These are phyloP conservation scores for Enteromius thamalakanensis DNA, from an alignment of 2,797 vertebrate species.

Conservation along the genomic window DNA sequence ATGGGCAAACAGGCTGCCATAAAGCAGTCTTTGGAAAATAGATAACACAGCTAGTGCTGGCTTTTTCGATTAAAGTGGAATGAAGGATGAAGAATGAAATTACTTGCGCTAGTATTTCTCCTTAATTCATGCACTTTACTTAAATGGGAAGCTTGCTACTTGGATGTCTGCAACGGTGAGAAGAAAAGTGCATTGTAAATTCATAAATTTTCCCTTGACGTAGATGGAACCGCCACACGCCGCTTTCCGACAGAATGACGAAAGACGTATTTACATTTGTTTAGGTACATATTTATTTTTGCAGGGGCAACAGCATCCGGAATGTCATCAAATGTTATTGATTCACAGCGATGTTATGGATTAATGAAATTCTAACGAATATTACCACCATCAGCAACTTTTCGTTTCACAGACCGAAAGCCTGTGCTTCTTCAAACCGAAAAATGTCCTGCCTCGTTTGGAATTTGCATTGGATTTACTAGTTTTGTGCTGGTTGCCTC, in stretches of 20 bases:
- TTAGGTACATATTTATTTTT: constrained; percentile 13
- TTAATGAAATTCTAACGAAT: constrained; percentile 19
- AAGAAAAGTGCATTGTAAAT: constrained; percentile 41
- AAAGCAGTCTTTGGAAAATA: constrained; percentile 54
- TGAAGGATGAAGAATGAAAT: constrained; percentile 56
- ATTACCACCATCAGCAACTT: constrained; percentile 18
- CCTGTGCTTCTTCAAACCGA: constrained; percentile 24
- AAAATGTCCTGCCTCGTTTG: constrained; percentile 26
- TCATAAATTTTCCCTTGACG: constrained; percentile 29
- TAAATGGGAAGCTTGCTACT: constrained; percentile 59
- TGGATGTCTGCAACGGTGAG: constrained; percentile 53
- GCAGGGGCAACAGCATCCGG: background rate
- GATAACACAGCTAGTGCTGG: constrained; percentile 41
- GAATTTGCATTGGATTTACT: constrained; percentile 54
- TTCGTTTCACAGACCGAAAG: background rate
- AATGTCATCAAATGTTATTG: constrained; percentile 3
- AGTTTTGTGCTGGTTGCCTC: constrained; percentile 39
- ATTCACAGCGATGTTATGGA: constrained; percentile 12
- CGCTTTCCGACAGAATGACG: background rate
- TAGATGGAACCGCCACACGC: background rate
- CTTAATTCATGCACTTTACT: constrained; percentile 58
- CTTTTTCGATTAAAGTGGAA: constrained; percentile 57
- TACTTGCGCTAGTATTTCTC: constrained; percentile 32
- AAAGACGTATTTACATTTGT: constrained; percentile 21
- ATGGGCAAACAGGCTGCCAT: constrained; percentile 39